These are phyloP conservation scores for Mongoloraphidia duomilia DNA, from an alignment of 2,888 invertebrate genomes.

Conservation along the genomic window DNA sequence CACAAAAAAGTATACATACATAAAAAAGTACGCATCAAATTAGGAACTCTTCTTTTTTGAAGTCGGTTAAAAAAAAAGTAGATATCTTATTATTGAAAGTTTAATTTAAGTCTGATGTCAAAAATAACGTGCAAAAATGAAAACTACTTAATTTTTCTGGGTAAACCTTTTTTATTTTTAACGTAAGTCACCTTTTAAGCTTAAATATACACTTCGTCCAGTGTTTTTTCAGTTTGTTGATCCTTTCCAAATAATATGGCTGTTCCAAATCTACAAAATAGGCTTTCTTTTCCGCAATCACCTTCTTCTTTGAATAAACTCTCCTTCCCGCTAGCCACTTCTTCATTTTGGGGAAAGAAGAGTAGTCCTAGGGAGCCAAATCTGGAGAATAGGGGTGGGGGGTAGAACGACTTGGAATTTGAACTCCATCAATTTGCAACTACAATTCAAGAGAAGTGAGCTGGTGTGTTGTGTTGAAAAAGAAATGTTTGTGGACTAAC, in stretches of 20 bases:
- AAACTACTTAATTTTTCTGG: too few species aligned
- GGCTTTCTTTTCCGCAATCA: background rate
- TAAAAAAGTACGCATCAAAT: too few species aligned
- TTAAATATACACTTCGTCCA: background rate
- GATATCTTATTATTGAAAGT: too few species aligned
- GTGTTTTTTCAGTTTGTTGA: background rate
- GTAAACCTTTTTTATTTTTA: too few species aligned
- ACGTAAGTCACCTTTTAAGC: too few species aligned
- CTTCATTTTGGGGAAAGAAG: background rate
- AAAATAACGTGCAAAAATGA: too few species aligned
- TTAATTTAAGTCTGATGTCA: too few species aligned
- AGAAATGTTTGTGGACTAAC: too few species aligned
- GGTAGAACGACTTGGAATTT: background rate
- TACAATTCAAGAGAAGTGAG: background rate
- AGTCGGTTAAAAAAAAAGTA: too few species aligned
- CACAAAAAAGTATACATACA: too few species aligned
- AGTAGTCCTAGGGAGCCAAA: background rate
- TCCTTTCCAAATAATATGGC: constrained; percentile 1
- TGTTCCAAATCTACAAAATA: background rate
- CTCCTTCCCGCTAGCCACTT: background rate
- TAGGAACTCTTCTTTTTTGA: too few species aligned
- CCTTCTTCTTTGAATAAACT: background rate
- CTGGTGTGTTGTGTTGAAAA: background rate
- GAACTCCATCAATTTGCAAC: background rate
- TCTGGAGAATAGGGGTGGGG: too few species aligned